Base-by-base conservation (phyloP, 1,140 invertebrate genomes). In the Aphidius gifuensis region DNA sequence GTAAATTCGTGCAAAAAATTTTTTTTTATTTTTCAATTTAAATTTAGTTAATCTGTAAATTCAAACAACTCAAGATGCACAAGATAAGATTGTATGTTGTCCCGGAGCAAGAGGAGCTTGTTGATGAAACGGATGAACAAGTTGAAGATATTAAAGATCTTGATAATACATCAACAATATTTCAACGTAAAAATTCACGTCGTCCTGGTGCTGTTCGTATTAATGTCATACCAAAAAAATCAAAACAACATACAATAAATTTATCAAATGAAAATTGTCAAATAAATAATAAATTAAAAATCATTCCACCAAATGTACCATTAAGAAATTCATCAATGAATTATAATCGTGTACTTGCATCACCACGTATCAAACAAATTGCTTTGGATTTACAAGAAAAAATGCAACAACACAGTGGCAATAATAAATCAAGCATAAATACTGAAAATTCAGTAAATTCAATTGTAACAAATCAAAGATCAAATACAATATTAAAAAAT, bases 21-120 rank as follows among this genome's bases (percentile, higher is more conserved):
- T 32, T 32, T 32, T 32, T 32, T 32, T 32, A 3, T 32, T 32
- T 32, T 32, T 32, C 2, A 32, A 32, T 32, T 32, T 3, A 32
- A 32, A 32, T 32, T 32, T 32, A 32, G 23, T 32, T 32, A 32
- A 32, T 32, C 4, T 32, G 23, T 32, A 32, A 32, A 53, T 53
- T 38, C 0, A n/a, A 9, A 53, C 32, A 21, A 11, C 9, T 9
- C 16, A 64, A 68, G 16, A 74, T 75, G 73, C 66, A 74, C 49
- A 73, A 73, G 58, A 71, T 75, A 50, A 68, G 73, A n/a, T 50
- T 75, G 23, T 74, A 75, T 66, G 72, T 75, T 7, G 73, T 75
- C 44, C 71, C 71, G 40, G 73, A 75, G 55, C 68, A 72, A 42
- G 68, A 70, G 49, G 73, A 72, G 50, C 61, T 16, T 32, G 58